A percentile compares a stretch with the other conserved stretches of the same genome.
Evolutionary conservation across 2,113 vertebrate species (phyloP).

Genomic region (Mus pahari): DNA sequence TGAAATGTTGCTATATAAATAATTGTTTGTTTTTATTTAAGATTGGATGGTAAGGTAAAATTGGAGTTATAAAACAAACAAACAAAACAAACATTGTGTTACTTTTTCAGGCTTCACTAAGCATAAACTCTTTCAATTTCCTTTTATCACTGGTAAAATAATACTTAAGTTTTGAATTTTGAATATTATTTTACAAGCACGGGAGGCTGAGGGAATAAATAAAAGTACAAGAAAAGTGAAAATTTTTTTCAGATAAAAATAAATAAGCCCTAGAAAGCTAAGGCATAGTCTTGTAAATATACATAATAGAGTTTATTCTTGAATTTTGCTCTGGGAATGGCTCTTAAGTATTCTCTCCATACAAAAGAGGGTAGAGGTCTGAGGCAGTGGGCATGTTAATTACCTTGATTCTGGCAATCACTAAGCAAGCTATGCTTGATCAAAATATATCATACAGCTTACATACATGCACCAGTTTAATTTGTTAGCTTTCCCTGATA

Average conservation of each 20-base stretch:
- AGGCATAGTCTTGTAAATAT: background rate
- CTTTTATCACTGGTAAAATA: background rate
- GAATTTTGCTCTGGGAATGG: background rate
- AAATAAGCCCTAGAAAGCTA: background rate
- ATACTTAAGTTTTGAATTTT: background rate
- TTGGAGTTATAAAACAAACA: conserved; percentile 17
- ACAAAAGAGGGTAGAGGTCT: background rate
- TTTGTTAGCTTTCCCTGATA: background rate
- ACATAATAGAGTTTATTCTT: background rate
- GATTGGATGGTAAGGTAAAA: background rate
- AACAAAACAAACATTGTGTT: background rate
- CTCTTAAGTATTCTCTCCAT: background rate
- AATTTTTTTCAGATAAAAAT: background rate
- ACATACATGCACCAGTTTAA: background rate
- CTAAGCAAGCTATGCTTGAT: background rate
- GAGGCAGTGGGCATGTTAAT: background rate
- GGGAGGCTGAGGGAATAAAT: fast-evolving
- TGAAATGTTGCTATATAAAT: background rate
- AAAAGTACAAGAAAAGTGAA: background rate
- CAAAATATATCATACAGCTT: background rate
- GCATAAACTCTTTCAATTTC: background rate
- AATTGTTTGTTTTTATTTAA: conserved; percentile 29
- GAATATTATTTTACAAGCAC: background rate
- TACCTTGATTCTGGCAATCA: background rate
- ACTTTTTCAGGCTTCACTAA: background rate